Evolutionary conservation across 2,797 vertebrate genomes (phyloP).

Genomic region (Corythornis leucogaster): DNA sequence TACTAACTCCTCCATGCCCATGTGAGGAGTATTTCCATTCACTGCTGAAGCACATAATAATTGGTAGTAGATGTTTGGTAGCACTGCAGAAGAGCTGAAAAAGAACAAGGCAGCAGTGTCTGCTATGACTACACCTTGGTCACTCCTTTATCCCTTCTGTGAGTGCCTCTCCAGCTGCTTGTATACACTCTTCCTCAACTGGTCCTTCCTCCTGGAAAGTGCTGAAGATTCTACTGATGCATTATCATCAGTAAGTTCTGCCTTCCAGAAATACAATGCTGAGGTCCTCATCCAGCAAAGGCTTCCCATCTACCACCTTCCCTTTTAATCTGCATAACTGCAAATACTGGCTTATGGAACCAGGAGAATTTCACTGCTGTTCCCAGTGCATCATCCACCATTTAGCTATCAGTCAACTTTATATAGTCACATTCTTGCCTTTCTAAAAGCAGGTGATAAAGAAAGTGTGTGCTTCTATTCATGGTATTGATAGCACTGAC

Average conservation of each 20-base stretch:
- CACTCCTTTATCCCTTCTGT: background rate
- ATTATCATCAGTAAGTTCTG: background rate
- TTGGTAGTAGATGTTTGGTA: background rate
- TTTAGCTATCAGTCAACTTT: background rate
- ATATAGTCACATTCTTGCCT: background rate
- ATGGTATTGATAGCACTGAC: background rate
- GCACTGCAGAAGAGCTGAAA: background rate
- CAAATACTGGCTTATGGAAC: background rate
- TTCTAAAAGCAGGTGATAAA: background rate
- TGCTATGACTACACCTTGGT: background rate
- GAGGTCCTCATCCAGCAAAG: fast-evolving
- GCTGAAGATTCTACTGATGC: background rate
- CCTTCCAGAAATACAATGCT: background rate
- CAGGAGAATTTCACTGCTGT: background rate
- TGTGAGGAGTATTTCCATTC: background rate
- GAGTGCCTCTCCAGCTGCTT: background rate
- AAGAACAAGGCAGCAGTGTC: background rate
- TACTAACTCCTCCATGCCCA: background rate
- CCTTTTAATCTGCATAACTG: background rate
- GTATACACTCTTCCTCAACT: background rate
- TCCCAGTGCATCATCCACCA: background rate
- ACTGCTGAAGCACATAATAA: background rate
- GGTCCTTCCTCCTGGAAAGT: background rate
- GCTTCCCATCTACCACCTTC: background rate
- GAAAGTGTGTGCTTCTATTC: background rate